Base-by-base conservation (phyloP, 2,113 vertebrate species). In the Triplophysa dalaica region DNA sequence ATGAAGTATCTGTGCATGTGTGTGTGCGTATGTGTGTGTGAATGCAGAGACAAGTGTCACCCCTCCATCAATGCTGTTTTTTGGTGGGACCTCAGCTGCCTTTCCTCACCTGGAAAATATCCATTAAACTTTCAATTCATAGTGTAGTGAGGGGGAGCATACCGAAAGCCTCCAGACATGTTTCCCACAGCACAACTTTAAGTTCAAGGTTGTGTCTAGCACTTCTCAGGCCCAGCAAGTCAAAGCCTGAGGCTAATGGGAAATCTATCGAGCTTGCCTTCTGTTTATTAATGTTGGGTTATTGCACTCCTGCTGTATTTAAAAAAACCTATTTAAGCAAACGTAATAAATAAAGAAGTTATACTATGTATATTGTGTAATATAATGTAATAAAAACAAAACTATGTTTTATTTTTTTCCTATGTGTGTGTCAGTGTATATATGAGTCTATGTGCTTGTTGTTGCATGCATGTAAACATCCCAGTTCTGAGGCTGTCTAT, bases 51-150 rank as follows among this genome's bases (percentile, higher is more conserved):
- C 4, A 14, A 75, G 21, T 45, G 43, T 45, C 43, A 45, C 43
- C 11, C 43, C 33, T 38, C 11, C 9, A 1, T 45, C 43, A 75
- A 8, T 22, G 8, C 22, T 21, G 10, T 58, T 76, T 77, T 56
- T 77, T 61, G 77, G 29, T 41, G 3, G 69, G 29, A 48, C 70
- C 83, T 77, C 85, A 83, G 82, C 65, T 81, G 78, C 54, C 21
- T 21, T 29, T 82, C 73, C 33, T 78, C 80, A 80, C 56, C 82
- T 77, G 68, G 65, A 78, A 73, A 79, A 85, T 79, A 70, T 77
- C 70, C 21, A 85, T 86, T 79, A 74, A 65, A 76, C 70, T 76
- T 82, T 50, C 62, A 70, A 75, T 70, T 60, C 22, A 19, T 70
- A 12, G 41, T 41, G 60, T 43, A 68, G 41, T 79, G 43, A 50